phyloP scores from a whole-genome alignment of 2,797 vertebrate species.

The Tenualosa ilisha region DNA sequence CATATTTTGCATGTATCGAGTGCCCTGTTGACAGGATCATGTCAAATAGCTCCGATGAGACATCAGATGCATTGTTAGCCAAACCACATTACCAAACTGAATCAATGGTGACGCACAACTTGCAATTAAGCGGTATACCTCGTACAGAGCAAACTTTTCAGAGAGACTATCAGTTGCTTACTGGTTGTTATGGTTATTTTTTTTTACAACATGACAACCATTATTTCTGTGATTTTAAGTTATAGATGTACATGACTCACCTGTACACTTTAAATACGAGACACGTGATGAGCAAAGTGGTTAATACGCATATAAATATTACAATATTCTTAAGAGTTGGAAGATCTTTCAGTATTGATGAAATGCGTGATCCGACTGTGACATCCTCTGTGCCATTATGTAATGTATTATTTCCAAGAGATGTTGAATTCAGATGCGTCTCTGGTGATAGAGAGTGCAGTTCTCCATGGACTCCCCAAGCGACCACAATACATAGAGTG shows the following conservation, averaged over 20 bases:
- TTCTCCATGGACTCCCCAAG: conserved; percentile 57
- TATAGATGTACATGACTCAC: conserved; percentile 62
- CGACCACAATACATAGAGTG: conserved; percentile 55
- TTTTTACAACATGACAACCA: neutral
- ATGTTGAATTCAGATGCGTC: conserved; percentile 64
- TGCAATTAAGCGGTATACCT: neutral
- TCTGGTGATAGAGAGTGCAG: conserved; percentile 57
- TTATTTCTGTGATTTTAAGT: neutral
- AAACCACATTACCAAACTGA: conserved; percentile 10
- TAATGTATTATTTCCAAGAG: conserved; percentile 40
- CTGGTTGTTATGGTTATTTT: neutral
- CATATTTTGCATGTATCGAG: neutral
- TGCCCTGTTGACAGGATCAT: neutral
- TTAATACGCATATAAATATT: conserved; percentile 81
- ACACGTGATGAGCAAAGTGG: conserved; percentile 82
- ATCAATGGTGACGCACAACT: conserved; percentile 10
- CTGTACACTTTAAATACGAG: conserved; percentile 87
- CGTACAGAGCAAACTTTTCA: neutral
- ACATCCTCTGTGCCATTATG: conserved; percentile 58
- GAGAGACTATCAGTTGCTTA: neutral
- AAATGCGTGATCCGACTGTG: conserved; percentile 73
- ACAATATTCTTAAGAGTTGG: conserved; percentile 87
- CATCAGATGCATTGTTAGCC: neutral
- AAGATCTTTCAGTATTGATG: conserved; percentile 79
- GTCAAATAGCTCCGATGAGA: neutral